These are phyloP conservation scores for Bombus pyrosoma DNA, from an alignment of 1,140 invertebrate species.

Conservation along the genomic window DNA sequence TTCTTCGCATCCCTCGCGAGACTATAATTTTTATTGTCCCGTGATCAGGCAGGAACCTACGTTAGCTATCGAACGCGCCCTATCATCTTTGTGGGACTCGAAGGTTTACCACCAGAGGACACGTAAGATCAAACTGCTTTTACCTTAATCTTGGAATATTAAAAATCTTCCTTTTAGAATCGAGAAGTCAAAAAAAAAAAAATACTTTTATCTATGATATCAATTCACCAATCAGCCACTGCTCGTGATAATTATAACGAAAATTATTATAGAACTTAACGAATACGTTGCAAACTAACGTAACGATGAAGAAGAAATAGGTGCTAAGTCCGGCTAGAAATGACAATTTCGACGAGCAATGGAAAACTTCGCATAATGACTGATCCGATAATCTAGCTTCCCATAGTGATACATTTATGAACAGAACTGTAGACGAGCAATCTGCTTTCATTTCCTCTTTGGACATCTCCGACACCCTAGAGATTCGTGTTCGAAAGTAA, in stretches of 20 bases:
- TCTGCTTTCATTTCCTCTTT: slow-evolving; percentile 54
- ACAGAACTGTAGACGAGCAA: slow-evolving; percentile 27
- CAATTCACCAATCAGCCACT: neutral
- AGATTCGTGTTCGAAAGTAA: slow-evolving; percentile 53
- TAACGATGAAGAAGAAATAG: too few relatives aligned
- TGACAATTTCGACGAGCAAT: neutral
- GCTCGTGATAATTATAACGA: too few relatives aligned
- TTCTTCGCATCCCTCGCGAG: neutral
- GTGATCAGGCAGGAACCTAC: slow-evolving; percentile 53
- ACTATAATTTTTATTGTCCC: slow-evolving; percentile 25
- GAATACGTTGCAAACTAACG: too few relatives aligned
- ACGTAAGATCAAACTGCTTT: slow-evolving; percentile 31
- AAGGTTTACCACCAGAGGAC: slow-evolving; percentile 48
- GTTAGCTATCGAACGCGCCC: slow-evolving; percentile 35
- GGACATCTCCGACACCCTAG: slow-evolving; percentile 20
- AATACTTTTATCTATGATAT: neutral
- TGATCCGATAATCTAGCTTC: slow-evolving; percentile 28
- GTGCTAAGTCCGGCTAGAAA: neutral
- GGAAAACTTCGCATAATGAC: slow-evolving; percentile 33
- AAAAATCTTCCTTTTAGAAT: neutral
- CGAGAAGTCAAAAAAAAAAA: neutral
- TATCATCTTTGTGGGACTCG: neutral
- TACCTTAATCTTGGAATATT: neutral
- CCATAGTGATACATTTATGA: slow-evolving; percentile 41
- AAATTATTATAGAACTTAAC: too few relatives aligned